phyloP scores from a whole-genome alignment of 92 coral and sea anemone species.

The Palythoa heliodiscus region DNA sequence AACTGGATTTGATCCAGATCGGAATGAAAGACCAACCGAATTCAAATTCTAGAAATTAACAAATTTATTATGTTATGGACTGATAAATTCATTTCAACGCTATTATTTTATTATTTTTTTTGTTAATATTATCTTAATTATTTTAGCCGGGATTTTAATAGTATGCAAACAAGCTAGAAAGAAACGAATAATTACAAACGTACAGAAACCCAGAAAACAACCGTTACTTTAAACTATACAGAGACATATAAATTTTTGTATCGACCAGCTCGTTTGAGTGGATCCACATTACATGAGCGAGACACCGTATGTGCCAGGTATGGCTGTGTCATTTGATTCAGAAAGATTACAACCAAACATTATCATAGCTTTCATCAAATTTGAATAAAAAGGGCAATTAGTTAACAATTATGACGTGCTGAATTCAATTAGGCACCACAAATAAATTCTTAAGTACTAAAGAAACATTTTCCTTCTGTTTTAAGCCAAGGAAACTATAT shows the following conservation, averaged over 20 bases:
- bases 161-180: not conserved
- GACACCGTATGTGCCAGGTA: not conserved
- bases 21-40: not conserved
- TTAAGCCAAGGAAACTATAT: not conserved
- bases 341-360: constrained; percentile 31
- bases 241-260: not conserved
- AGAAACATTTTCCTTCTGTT: not conserved
- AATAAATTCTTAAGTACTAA: not conserved
- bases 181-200: not conserved
- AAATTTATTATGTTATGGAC: not conserved
- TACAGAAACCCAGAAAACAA: not conserved
- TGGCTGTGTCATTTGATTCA: not conserved
- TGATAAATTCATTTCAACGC: not conserved
- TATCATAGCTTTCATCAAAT: constrained; percentile 17
- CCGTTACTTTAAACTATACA: not conserved
- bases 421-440: constrained; percentile 27
- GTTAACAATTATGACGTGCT: constrained; percentile 31
- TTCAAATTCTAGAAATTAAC: too few species aligned
- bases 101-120: not conserved
- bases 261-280: not conserved
- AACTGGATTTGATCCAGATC: not conserved
- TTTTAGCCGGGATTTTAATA: not conserved
- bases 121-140: not conserved
- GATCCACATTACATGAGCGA: not conserved
- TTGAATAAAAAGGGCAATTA: constrained; percentile 45